These are phyloP conservation scores for Chaenodraco wilsoni DNA, from an alignment of 2,797 vertebrate species.

Conservation along the genomic window DNA sequence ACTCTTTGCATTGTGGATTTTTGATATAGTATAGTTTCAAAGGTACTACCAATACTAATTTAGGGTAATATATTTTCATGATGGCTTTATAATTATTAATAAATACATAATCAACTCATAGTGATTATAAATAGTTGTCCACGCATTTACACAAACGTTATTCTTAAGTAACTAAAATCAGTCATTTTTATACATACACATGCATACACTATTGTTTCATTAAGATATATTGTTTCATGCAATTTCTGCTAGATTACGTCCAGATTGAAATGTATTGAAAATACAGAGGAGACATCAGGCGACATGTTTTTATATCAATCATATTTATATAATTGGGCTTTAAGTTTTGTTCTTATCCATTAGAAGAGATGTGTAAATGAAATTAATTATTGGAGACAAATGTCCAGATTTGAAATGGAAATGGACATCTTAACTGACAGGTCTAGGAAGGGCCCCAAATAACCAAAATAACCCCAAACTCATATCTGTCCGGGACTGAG, in stretches of 20 bases:
- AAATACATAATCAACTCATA: background rate
- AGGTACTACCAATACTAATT: background rate
- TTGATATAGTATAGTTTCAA: background rate
- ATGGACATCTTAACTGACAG: background rate
- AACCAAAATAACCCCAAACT: background rate
- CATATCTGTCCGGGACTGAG: slow-evolving; percentile 31
- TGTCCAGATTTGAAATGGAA: background rate
- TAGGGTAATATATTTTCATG: too few relatives aligned
- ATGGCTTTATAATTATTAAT: background rate
- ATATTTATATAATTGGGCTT: background rate
- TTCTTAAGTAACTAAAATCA: background rate
- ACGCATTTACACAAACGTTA: background rate
- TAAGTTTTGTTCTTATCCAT: background rate
- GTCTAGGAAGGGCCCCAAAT: too few relatives aligned
- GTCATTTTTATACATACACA: too few relatives aligned
- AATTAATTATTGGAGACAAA: background rate
- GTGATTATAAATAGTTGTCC: background rate
- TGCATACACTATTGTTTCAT: too few relatives aligned
- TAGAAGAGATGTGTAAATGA: background rate
- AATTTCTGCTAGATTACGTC: too few relatives aligned
- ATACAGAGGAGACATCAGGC: too few relatives aligned
- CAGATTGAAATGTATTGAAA: too few relatives aligned
- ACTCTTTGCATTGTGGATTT: background rate
- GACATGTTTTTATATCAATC: too few relatives aligned
- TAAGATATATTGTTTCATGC: too few relatives aligned